Percentiles rank a stretch among this genome's conserved stretches.
phyloP scores from a whole-genome alignment of 2,113 vertebrate species.

The Spilogale gracilis region DNA sequence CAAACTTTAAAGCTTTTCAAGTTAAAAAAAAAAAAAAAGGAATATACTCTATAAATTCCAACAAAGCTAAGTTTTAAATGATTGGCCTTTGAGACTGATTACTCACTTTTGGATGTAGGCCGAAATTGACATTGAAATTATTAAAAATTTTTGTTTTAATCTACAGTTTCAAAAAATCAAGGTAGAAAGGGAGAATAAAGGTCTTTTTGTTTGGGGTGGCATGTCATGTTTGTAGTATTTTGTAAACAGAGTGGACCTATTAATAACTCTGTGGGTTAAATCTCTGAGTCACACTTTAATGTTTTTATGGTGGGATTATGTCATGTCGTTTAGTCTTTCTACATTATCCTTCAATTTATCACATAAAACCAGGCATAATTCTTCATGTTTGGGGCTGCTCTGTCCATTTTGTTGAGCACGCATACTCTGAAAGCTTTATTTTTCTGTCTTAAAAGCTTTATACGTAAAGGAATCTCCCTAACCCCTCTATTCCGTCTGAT shows the following conservation, averaged over 20 bases:
- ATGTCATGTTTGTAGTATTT: constrained; percentile 30
- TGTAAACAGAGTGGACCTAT: constrained; percentile 42
- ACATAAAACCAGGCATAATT: not conserved
- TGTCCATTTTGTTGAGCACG: not conserved
- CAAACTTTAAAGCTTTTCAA: not conserved
- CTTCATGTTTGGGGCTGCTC: not conserved
- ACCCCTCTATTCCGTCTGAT: not conserved
- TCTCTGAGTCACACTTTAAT: constrained; percentile 68
- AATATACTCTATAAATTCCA: not conserved
- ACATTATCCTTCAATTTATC: not conserved
- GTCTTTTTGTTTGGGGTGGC: not conserved
- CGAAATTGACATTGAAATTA: constrained; percentile 19
- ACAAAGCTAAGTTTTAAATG: constrained; percentile 36
- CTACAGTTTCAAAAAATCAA: not conserved
- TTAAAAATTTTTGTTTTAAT: not conserved
- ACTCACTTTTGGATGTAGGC: not conserved
- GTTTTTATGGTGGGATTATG: constrained; percentile 43
- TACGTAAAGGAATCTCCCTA: not conserved
- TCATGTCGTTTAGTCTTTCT: not conserved
- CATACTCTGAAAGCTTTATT: not conserved
- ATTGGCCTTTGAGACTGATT: not conserved
- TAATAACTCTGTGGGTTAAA: constrained; percentile 21
- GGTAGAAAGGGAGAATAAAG: not conserved
- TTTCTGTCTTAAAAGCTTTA: constrained; percentile 6
- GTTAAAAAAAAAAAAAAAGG: not conserved